Conservation (phyloP, 2,888 invertebrate species). For the Diarsia mendica region DNA sequence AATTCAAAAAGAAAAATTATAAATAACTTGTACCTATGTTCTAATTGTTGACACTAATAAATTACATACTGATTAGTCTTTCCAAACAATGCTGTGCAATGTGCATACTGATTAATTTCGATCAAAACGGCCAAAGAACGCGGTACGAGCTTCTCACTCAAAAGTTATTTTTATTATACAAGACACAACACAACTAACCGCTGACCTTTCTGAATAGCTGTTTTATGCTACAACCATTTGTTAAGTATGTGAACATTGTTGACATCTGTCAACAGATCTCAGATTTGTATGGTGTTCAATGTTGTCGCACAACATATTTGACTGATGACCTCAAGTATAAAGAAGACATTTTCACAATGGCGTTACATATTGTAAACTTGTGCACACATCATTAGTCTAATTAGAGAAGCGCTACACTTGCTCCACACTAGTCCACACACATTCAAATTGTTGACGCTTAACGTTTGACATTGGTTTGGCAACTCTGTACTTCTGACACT, state of each 20-base stretch:
- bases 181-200: not conserved
- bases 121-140: not conserved
- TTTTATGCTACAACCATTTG: not conserved
- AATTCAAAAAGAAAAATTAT: too few species aligned
- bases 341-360: constrained; percentile 8
- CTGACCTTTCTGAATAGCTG: not conserved
- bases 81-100: not conserved
- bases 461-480: not conserved
- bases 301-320: not conserved
- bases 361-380: not conserved
- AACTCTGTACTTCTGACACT: constrained; percentile 11
- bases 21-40: too few species aligned
- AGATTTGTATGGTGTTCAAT: not conserved
- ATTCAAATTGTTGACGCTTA: too few species aligned
- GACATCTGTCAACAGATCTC: not conserved
- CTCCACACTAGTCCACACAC: not conserved
- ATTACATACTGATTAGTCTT: not conserved
- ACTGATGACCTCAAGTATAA: not conserved
- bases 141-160: not conserved
- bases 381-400: not conserved
- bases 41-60: not conserved
- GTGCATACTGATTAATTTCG: not conserved
- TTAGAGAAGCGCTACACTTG: not conserved
- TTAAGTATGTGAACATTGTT: not conserved
- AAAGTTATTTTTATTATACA: too few species aligned